phyloP scores from a whole-genome alignment of 2,797 vertebrate genomes.

The Lateolabrax maculatus region DNA sequence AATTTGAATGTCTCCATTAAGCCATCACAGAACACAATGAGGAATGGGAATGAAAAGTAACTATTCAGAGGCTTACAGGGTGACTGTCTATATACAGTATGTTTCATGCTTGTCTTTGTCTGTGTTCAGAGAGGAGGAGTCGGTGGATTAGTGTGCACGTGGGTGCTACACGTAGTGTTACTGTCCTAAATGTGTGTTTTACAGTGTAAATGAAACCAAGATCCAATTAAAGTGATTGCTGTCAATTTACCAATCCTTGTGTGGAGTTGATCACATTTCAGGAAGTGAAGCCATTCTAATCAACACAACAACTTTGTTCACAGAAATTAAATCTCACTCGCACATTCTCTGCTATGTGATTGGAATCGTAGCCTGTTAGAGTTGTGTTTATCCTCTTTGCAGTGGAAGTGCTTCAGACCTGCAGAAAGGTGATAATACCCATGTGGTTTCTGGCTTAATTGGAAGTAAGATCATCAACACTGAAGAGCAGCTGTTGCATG shows the following conservation, averaged over 20 bases:
- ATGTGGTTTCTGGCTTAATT: conserved; percentile 12
- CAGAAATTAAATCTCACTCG: conserved; percentile 1
- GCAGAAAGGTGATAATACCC: not conserved
- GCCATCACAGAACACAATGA: conserved; percentile 11
- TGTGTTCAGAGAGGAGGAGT: not conserved
- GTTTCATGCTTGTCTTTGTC: not conserved
- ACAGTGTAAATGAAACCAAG: conserved; percentile 16
- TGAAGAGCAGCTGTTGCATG: conserved; percentile 18
- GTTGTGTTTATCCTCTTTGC: not conserved
- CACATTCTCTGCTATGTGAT: rapidly evolving
- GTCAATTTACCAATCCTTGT: conserved; percentile 8
- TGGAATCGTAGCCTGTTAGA: not conserved
- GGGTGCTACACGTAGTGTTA: not conserved
- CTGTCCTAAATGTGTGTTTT: not conserved
- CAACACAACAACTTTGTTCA: conserved; percentile 14
- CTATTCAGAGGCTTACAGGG: not conserved
- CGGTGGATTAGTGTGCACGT: not conserved
- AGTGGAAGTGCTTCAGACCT: not conserved
- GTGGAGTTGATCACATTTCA: conserved; percentile 13
- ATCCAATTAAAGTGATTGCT: conserved; percentile 31
- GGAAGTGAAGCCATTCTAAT: conserved; percentile 3
- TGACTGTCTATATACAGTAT: not conserved
- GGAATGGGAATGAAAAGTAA: not conserved
- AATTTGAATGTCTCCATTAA: conserved; percentile 39
- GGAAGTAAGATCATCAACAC: not conserved